phyloP scores from a whole-genome alignment of 1,140 invertebrate genomes.

The Zaprionus tsacasi region DNA sequence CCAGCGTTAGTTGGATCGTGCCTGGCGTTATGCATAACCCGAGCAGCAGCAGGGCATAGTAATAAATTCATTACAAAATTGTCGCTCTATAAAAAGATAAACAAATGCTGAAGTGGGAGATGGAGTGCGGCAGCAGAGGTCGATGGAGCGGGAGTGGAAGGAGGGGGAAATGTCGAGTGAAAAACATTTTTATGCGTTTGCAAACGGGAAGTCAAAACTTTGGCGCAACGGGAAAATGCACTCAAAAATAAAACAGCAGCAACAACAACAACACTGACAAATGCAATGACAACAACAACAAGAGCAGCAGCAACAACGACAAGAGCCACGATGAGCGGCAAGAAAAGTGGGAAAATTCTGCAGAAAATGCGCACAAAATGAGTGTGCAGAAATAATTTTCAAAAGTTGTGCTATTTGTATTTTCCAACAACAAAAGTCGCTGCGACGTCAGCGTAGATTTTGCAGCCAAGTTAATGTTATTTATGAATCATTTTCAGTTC shows the following conservation, averaged over 20 bases:
- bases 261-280: slow-evolving; percentile 31
- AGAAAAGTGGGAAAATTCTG: slow-evolving; percentile 62
- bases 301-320: slow-evolving; percentile 31
- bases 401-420: slow-evolving; percentile 70
- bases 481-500: slow-evolving; percentile 62
- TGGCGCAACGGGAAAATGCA: slow-evolving; percentile 72
- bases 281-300: slow-evolving; percentile 17
- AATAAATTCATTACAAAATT: slow-evolving; percentile 82
- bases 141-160: background rate
- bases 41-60: slow-evolving; percentile 53
- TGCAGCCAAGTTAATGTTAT: slow-evolving; percentile 65
- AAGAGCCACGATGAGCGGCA: slow-evolving; percentile 12
- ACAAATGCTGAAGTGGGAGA: slow-evolving; percentile 59
- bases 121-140: background rate
- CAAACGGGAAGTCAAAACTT: slow-evolving; percentile 76
- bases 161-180: slow-evolving; percentile 48
- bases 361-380: slow-evolving; percentile 69
- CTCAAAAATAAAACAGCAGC: slow-evolving; percentile 55
- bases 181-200: slow-evolving; percentile 76
- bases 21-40: slow-evolving; percentile 65
- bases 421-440: slow-evolving; percentile 45
- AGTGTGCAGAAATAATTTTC: slow-evolving; percentile 76
- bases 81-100: slow-evolving; percentile 79
- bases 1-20: slow-evolving; percentile 14
- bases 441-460: slow-evolving; percentile 46